These are phyloP conservation scores for Scatophagus argus DNA, from an alignment of 2,113 vertebrate species.

Conservation along the genomic window DNA sequence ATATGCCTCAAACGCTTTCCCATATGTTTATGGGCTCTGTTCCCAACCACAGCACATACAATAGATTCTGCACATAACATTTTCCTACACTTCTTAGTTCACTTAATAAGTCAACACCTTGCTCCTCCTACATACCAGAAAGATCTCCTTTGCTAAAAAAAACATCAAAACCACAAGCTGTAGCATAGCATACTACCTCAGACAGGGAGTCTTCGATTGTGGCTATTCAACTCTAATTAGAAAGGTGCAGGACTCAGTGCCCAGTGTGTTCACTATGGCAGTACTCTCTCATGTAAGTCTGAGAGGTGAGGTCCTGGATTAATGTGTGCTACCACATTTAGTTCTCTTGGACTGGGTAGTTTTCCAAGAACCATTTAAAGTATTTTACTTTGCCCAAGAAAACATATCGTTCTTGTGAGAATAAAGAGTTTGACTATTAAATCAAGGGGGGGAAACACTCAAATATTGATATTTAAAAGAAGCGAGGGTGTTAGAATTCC, in stretches of 20 bases:
- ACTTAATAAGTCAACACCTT: constrained; percentile 83
- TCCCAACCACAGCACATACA: constrained; percentile 69
- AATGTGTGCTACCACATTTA: constrained; percentile 48
- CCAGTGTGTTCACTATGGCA: constrained; percentile 47
- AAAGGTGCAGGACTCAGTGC: constrained; percentile 55
- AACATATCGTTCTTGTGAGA: constrained; percentile 57
- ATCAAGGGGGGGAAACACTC: constrained; percentile 16
- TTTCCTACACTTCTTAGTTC: constrained; percentile 75
- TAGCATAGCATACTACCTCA: constrained; percentile 42
- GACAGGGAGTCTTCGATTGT: constrained; percentile 51
- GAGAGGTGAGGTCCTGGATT: constrained; percentile 37
- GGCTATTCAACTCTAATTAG: constrained; percentile 69
- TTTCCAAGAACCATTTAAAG: constrained; percentile 46
- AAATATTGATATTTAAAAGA: constrained; percentile 32
- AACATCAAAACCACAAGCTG: constrained; percentile 70
- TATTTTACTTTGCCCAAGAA: constrained; percentile 50
- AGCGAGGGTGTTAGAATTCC: constrained; percentile 20
- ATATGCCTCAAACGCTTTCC: constrained; percentile 67
- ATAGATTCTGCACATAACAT: constrained; percentile 59
- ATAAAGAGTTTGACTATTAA: constrained; percentile 30
- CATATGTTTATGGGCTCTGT: constrained; percentile 67
- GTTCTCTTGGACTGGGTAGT: constrained; percentile 32
- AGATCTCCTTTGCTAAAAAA: constrained; percentile 60
- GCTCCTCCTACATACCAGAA: constrained; percentile 60
- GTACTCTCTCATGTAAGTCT: constrained; percentile 41